Evolutionary conservation across 2,113 vertebrate species (phyloP).

Genomic region (Phalacrocorax aristotelis): DNA sequence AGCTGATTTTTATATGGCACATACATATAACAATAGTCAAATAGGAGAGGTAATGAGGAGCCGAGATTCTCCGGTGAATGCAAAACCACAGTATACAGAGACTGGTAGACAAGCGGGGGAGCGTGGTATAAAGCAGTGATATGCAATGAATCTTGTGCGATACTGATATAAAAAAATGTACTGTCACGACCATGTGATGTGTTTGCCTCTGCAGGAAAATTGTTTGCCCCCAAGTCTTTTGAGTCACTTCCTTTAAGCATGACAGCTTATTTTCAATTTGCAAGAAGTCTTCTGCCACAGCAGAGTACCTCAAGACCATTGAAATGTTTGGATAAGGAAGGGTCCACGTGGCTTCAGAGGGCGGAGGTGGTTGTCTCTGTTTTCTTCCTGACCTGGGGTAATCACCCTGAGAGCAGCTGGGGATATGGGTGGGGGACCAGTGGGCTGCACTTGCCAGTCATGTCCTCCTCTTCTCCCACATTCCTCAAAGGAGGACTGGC

Average conservation of each 20-base stretch:
- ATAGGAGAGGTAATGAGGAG: not conserved
- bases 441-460: not conserved
- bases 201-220: not conserved
- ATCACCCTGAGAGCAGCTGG: not conserved
- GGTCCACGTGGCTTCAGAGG: not conserved
- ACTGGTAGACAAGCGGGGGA: not conserved
- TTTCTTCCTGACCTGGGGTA: not conserved
- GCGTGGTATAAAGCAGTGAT: rapidly evolving
- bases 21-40: not conserved
- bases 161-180: not conserved
- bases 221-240: not conserved
- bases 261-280: not conserved
- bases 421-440: not conserved
- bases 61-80: not conserved
- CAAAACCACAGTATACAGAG: not conserved
- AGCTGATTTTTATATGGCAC: not conserved
- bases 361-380: not conserved
- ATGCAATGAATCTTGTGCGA: rapidly evolving
- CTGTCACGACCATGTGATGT: not conserved
- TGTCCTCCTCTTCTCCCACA: not conserved
- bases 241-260: not conserved
- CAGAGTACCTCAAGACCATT: not conserved
- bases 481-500: not conserved
- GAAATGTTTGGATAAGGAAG: not conserved
- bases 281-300: not conserved